Base-by-base conservation (phyloP, 1,140 invertebrate genomes). In the Tribolium madens region DNA sequence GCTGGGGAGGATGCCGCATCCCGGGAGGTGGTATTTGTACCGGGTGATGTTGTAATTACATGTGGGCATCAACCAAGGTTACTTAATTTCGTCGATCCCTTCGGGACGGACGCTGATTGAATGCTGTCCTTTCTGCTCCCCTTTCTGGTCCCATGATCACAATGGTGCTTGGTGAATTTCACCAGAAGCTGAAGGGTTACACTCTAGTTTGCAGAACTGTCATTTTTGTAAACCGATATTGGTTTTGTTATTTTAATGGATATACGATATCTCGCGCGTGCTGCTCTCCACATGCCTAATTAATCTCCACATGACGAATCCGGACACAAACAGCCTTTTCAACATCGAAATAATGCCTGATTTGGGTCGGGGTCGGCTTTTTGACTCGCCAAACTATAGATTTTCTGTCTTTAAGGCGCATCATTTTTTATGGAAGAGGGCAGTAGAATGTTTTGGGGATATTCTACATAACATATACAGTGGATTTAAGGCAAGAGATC, bases 51-150 rank as follows among this genome's bases (percentile, higher is more conserved):
- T 71, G 75, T 78, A 78, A 78, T 78, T 73, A 78, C 77, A 78
- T 78, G 77, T 78, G 77, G 77, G 77, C 77, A 26, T 26, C 21
- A 76, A 78, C 77, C 77, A 76, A 78, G 77, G 77, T 78, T 78
- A 78, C 77, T 78, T 78, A 78, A 78, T 78, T 78, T 78, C 60
- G 60, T 48, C 69, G 15, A 64, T 76, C 75, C 77, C 77, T 73
- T 10, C 18, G 77, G 77, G 77, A 76, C 73, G 57, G 71, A 52
- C 74, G 77, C 77, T 78, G 77, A 78, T 78, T 78, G 77, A 78
- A 78, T 78, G 77, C 48, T 57, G 52, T 72, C 70, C 70, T 52
- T 48, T 52, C 70, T 33, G 46, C 46, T 72, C 50, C 70, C 70
- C 70, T 33, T 72, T 50, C 70, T 52, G 17, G 17, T 72, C n/a